Base-by-base conservation (phyloP, 2,888 invertebrate genomes). In the Nomada hirtipes region DNA sequence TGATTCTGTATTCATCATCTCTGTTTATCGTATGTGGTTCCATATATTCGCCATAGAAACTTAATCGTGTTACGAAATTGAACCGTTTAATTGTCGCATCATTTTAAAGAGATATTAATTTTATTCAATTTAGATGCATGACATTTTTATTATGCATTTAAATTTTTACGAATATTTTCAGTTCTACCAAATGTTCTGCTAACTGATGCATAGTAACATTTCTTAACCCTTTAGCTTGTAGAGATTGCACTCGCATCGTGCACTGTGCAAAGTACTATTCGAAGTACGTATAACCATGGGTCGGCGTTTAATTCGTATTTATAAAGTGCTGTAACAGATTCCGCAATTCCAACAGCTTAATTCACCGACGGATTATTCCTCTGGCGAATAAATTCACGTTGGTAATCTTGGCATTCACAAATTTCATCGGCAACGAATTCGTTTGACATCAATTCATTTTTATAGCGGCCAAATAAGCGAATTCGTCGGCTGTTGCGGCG, bases 361-460 rank as follows among this genome's bases (percentile, higher is more conserved):
- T 77, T 65, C 65, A 2, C 2, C 2, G 29, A 29, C n/a, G 26
- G 67, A 67, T 61, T 61, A 55, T n/a, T 53, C 47, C 53, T 67
- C 53, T 20, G 18, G 18, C 53, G 44, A 74, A 61, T 77, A 55
- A 68, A 77, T 77, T 74, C 61, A 55, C 53, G 61, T 67, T 74
- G 67, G 60, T 52, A 36, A 60, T 73, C 55, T 57, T 47, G 47
- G 23, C 55, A 2, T 23, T 42, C 7, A n/a, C 29, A 15, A 23
- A 36, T 64, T 64, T 26, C 20, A 36, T 42, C 47, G 59, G 64
- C 20, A 23, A 4, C 44, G 15, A 50, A 57, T 4, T n/a, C n/a
- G n/a, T 64, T 59, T 52, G 59, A 59, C 42, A 42, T 52, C 64
- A 65, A 64, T 76, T 72, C 15, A 29, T 4, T 2, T 67, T 77